Percentiles rank a stretch among this genome's conserved stretches.
Evolutionary conservation across 2,113 vertebrate species (phyloP).

Genomic region (Casuarius casuarius): DNA sequence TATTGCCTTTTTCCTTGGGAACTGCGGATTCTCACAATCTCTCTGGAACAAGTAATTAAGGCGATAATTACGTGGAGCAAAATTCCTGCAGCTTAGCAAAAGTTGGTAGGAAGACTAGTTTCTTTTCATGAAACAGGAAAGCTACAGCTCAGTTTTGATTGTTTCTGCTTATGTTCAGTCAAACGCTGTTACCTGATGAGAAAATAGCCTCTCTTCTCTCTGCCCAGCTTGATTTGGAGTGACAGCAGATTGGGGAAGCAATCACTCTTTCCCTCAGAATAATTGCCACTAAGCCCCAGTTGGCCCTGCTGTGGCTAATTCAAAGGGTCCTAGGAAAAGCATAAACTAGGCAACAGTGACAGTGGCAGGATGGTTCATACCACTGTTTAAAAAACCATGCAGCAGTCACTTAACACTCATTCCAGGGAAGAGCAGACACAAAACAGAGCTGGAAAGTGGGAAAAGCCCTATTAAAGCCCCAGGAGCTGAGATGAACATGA

Average conservation of each 20-base stretch:
- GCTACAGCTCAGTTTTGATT: background rate
- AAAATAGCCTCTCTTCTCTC: slow-evolving; percentile 15
- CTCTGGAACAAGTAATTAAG: background rate
- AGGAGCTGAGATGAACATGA: background rate
- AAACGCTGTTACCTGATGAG: background rate
- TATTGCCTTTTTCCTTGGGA: background rate
- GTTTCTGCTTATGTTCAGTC: background rate
- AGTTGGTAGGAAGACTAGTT: background rate
- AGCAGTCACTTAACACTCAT: background rate
- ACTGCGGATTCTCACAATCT: background rate
- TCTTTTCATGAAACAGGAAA: background rate
- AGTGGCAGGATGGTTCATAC: background rate
- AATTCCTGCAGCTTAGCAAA: background rate
- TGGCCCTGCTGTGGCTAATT: background rate
- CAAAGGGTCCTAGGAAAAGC: background rate
- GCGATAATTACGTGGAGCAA: background rate
- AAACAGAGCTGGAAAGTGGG: background rate
- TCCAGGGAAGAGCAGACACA: background rate
- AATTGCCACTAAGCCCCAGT: background rate
- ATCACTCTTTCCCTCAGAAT: background rate
- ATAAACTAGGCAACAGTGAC: background rate
- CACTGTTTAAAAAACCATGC: background rate
- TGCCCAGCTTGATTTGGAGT: slow-evolving; percentile 3
- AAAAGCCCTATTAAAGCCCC: background rate
- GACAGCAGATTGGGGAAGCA: background rate